These are phyloP conservation scores for Chromobotia macracanthus DNA, from an alignment of 2,797 vertebrate species.

Conservation along the genomic window DNA sequence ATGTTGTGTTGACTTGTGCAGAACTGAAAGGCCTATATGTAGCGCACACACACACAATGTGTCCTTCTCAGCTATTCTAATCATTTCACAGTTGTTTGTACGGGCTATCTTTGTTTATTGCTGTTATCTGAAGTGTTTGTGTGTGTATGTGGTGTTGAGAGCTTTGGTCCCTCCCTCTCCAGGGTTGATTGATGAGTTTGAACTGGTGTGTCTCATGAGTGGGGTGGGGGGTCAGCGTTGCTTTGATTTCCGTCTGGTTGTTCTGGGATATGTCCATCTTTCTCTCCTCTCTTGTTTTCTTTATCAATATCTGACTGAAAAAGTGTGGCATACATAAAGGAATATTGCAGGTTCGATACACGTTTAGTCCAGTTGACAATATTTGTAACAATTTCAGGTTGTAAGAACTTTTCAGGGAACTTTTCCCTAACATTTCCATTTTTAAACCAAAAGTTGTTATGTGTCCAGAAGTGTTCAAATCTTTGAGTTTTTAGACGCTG, in stretches of 20 bases:
- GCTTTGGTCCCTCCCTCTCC: slow-evolving; percentile 44
- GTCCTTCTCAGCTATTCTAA: slow-evolving; percentile 60
- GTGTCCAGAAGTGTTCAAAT: too few species aligned
- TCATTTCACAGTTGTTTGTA: slow-evolving; percentile 59
- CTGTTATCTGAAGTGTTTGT: slow-evolving; percentile 53
- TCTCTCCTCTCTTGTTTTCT: slow-evolving; percentile 21
- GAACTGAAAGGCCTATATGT: not conserved
- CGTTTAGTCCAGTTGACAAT: too few species aligned
- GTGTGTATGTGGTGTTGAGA: slow-evolving; percentile 59
- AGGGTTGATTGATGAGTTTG: slow-evolving; percentile 60
- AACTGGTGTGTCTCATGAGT: slow-evolving; percentile 56
- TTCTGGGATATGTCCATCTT: slow-evolving; percentile 55
- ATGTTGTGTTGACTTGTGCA: not conserved
- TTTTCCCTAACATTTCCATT: too few species aligned
- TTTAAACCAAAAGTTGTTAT: too few species aligned
- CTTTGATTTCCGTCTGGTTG: slow-evolving; percentile 56
- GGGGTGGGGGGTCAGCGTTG: slow-evolving; percentile 55
- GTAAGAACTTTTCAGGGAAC: too few species aligned
- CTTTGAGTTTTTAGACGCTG: too few species aligned
- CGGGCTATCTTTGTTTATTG: slow-evolving; percentile 66
- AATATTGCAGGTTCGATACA: too few species aligned
- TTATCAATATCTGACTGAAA: not conserved
- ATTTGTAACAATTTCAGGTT: too few species aligned
- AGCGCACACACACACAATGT: slow-evolving; percentile 39
- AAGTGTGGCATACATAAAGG: too few species aligned